Evolutionary conservation across 2,113 vertebrate genomes (phyloP).

Genomic region (Amazona vittata): DNA sequence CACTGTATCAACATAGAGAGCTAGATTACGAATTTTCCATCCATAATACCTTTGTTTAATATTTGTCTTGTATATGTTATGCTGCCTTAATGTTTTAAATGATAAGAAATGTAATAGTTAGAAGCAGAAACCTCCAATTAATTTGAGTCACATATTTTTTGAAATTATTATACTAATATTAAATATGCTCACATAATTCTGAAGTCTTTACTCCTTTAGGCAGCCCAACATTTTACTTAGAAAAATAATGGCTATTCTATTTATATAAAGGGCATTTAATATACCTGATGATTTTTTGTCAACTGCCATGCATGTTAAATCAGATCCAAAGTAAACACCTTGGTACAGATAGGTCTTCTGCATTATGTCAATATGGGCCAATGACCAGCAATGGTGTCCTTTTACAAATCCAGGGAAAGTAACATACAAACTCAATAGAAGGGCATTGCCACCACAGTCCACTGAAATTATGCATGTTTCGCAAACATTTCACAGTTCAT

Average conservation of each 20-base stretch:
- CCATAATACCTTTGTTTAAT: constrained; percentile 68
- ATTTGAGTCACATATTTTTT: constrained; percentile 44
- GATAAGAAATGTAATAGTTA: constrained; percentile 64
- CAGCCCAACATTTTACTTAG: neutral
- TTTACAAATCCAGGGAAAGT: constrained; percentile 12
- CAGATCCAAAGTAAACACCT: constrained; percentile 23
- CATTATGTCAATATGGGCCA: neutral
- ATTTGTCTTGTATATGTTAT: constrained; percentile 59
- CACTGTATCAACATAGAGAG: constrained; percentile 64
- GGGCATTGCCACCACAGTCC: neutral
- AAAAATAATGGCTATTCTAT: neutral
- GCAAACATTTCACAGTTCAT: neutral
- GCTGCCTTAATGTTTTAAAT: constrained; percentile 49
- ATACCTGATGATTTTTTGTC: neutral
- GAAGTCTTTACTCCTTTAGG: neutral
- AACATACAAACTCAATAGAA: neutral
- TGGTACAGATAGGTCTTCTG: neutral
- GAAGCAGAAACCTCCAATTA: constrained; percentile 61
- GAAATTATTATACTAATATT: constrained; percentile 47
- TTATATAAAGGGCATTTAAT: constrained; percentile 1
- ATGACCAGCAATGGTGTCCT: neutral
- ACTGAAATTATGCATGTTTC: neutral
- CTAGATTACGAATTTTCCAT: constrained; percentile 62
- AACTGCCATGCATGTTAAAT: neutral
- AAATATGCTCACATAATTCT: neutral